Base-by-base conservation (phyloP, 2,888 invertebrate genomes). In the Agrochola macilenta region DNA sequence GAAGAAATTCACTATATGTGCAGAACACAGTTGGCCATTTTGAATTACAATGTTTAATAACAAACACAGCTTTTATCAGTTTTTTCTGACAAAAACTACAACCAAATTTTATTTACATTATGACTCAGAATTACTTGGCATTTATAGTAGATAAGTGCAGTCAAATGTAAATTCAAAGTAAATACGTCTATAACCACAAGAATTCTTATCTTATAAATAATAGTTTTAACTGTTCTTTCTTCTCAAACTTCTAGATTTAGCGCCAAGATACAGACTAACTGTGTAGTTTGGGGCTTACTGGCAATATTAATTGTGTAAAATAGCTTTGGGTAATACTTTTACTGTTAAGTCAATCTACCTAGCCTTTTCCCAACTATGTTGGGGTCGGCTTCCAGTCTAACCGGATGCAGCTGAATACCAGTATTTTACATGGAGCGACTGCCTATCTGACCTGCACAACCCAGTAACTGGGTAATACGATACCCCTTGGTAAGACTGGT, bases 41-140 rank as follows among this genome's bases (percentile, higher is more conserved):
- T 49, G 2, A 26, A 26, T 71, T 35, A 49, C 54, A 26, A 46
- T 46, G 35, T 80, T 73, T 35, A 11, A 52, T 57, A 43, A 78
- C 30, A 64, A 80, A 72, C 20, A 57, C 5, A 64, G 26, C 0
- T 1, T 14, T 49, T 23, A 64, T 9, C 4, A 35, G 43, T 49
- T 2, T 65, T 14, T 77, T 66, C 11, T 30, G 30, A 65, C 17
- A 43, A 82, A 81, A 52, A 61, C 23, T 54, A 8, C 23, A 39
- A 7, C 7, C 23, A 69, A 60, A 68, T 57, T 63, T 61, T 79
- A 76, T 78, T 87, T 77, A 81, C 54, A 70, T 49, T 30, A 17
- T 87, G 80, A 80, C 66, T 82, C 76, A 78, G 0, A 5, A 9
- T 46, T 30, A 3, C 63, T 79, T 86, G 87, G 81, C 83, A 63